Conservation (phyloP, 2,113 vertebrate species). For the Scytalopus superciliaris region DNA sequence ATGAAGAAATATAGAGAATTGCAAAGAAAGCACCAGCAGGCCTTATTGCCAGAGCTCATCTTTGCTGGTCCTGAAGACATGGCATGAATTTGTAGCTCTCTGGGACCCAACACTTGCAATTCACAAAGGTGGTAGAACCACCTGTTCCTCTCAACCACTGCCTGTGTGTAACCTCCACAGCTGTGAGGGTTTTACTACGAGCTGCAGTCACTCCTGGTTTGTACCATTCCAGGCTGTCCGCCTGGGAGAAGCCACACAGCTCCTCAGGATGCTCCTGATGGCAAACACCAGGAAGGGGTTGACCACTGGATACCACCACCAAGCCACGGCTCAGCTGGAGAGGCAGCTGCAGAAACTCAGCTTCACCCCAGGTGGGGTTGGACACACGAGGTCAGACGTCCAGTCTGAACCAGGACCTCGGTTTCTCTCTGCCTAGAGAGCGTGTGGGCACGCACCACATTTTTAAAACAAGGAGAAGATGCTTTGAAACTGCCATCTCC, state of each 20-base stretch:
- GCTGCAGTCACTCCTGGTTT: not conserved
- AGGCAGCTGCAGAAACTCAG: not conserved
- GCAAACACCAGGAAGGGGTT: not conserved
- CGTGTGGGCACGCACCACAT: not conserved
- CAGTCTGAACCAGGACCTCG: not conserved
- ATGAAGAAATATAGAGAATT: not conserved
- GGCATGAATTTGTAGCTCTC: not conserved
- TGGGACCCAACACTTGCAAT: not conserved
- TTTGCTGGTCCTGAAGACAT: not conserved
- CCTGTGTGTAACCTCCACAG: accelerated
- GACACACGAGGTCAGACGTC: accelerated
- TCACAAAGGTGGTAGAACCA: not conserved
- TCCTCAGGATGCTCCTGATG: not conserved
- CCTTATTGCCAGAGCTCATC: not conserved
- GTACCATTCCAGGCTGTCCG: not conserved
- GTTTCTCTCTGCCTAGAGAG: slow-evolving; percentile 1
- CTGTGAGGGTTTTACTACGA: not conserved
- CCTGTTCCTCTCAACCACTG: not conserved
- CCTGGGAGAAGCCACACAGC: not conserved
- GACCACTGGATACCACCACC: not conserved
- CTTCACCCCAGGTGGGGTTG: not conserved
- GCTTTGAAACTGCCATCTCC: slow-evolving; percentile 23
- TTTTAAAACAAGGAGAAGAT: slow-evolving; percentile 16
- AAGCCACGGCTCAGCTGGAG: not conserved
- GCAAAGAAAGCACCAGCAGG: not conserved